A percentile compares a stretch with the other conserved stretches of the same genome.
phyloP scores from a whole-genome alignment of 2,113 vertebrate genomes.

The Heliornis fulica region DNA sequence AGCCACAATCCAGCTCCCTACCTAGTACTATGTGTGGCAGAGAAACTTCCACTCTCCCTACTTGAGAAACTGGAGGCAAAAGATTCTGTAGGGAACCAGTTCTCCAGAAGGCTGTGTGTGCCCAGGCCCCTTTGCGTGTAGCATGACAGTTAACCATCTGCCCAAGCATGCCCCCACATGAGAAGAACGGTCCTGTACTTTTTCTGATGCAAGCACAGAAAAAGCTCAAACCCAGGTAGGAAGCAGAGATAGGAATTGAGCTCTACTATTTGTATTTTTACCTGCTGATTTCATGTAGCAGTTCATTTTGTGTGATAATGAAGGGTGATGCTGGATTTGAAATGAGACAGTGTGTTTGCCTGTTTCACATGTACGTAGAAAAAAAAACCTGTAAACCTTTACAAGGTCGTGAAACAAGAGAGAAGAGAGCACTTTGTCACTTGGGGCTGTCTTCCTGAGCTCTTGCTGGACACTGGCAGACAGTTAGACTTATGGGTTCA shows the following conservation, averaged over 20 bases:
- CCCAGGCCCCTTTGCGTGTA: neutral
- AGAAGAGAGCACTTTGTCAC: neutral
- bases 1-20: neutral
- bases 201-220: neutral
- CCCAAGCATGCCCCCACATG: accelerated
- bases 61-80: neutral
- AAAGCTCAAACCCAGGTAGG: neutral
- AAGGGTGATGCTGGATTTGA: neutral
- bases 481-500: neutral
- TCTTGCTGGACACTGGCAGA: neutral
- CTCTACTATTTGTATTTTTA: neutral
- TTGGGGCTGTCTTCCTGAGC: neutral
- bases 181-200: neutral
- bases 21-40: neutral
- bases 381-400: neutral
- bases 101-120: neutral
- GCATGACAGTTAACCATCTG: neutral
- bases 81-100: neutral
- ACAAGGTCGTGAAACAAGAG: neutral
- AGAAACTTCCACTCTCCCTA: neutral
- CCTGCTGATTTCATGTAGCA: neutral
- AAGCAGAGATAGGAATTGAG: neutral
- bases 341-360: neutral
- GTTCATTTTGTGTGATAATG: neutral
- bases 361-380: neutral